Conservation (phyloP, 1,140 invertebrate species). For the Panulirus ornatus region DNA sequence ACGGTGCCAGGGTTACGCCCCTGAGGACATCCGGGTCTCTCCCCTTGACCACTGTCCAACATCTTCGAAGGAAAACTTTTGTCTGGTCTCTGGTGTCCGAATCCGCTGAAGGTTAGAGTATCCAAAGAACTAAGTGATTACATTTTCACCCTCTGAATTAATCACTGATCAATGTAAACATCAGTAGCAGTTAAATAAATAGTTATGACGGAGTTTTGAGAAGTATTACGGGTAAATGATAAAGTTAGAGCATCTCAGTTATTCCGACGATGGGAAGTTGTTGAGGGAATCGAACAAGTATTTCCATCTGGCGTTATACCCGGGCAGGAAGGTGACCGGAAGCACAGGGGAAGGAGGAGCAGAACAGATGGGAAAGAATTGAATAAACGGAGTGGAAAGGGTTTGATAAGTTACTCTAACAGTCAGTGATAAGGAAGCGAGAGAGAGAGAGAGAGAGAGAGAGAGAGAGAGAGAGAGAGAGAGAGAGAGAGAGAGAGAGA, state of each 20-base stretch:
- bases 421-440: neutral
- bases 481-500: neutral
- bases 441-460: neutral
- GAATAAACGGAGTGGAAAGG: slow-evolving; percentile 67
- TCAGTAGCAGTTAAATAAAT: too few species aligned
- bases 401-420: slow-evolving; percentile 42
- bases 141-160: too few species aligned
- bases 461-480: neutral
- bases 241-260: too few species aligned
- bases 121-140: too few species aligned
- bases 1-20: slow-evolving; percentile 18
- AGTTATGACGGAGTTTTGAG: too few species aligned
- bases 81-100: slow-evolving; percentile 38
- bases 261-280: too few species aligned
- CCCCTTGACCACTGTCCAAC: slow-evolving; percentile 67
- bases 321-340: slow-evolving; percentile 48
- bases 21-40: slow-evolving; percentile 42
- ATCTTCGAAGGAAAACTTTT: slow-evolving; percentile 59
- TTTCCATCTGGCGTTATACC: slow-evolving; percentile 53
- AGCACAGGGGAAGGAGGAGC: slow-evolving; percentile 56
- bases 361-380: slow-evolving; percentile 67
- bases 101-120: too few species aligned
- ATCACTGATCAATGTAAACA: too few species aligned
- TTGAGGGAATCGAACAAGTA: slow-evolving; percentile 43
- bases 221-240: too few species aligned